These are phyloP conservation scores for Cephus runcator DNA, from an alignment of 2,888 invertebrate genomes.

Conservation along the genomic window DNA sequence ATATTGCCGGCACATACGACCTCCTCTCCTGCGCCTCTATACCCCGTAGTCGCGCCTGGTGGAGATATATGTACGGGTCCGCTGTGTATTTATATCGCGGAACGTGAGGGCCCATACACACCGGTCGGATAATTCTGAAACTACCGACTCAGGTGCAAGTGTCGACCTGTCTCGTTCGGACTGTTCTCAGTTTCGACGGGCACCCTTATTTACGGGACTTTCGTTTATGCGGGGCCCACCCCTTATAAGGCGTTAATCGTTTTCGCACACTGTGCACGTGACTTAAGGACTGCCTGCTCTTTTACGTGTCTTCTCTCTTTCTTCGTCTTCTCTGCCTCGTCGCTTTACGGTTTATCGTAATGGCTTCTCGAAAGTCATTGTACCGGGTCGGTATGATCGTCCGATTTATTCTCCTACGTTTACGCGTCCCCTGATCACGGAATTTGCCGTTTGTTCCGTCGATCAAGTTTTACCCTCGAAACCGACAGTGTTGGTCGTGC, in stretches of 20 bases:
- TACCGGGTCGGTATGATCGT: background rate
- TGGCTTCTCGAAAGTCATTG: background rate
- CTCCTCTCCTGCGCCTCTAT: constrained; percentile 23
- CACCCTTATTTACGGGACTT: background rate
- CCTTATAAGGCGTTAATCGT: background rate
- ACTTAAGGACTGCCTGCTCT: background rate
- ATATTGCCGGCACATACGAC: constrained; percentile 29
- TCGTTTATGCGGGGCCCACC: background rate
- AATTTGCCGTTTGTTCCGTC: background rate
- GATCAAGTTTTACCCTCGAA: background rate
- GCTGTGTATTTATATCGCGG: background rate
- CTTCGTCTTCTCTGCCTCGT: background rate
- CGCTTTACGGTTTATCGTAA: background rate
- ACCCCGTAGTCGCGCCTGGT: background rate
- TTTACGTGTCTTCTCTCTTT: background rate
- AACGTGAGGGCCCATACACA: background rate
- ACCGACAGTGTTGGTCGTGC: background rate
- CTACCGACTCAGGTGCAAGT: background rate
- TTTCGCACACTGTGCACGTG: background rate
- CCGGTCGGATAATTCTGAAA: background rate
- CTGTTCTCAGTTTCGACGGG: background rate
- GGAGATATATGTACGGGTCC: background rate
- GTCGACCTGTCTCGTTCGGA: background rate
- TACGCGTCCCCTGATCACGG: background rate
- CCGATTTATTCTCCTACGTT: background rate